Conservation (phyloP, 2,888 invertebrate species). For the Chirona hameri region DNA sequence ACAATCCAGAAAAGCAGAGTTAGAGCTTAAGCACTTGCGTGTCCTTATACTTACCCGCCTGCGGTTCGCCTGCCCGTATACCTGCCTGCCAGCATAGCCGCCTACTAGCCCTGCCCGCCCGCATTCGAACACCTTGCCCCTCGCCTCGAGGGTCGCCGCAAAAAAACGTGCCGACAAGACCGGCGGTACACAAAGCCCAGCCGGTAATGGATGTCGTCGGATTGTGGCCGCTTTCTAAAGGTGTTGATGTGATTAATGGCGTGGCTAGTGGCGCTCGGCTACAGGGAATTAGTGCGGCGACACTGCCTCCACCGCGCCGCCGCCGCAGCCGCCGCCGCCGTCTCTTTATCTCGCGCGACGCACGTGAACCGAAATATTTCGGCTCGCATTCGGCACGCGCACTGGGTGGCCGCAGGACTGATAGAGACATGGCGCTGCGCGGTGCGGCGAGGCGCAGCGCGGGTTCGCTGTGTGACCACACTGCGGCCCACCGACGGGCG, state of each 20-base stretch:
- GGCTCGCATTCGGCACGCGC: background rate
- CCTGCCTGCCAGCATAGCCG: background rate
- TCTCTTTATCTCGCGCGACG: background rate
- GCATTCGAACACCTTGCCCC: background rate
- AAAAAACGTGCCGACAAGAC: background rate
- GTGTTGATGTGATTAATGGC: slow-evolving; percentile 12
- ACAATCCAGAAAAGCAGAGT: too few species aligned
- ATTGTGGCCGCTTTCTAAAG: background rate
- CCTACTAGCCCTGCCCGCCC: background rate
- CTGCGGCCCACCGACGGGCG: background rate
- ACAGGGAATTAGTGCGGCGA: background rate
- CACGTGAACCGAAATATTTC: slow-evolving; percentile 4
- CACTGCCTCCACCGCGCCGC: background rate
- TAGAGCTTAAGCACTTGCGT: too few species aligned
- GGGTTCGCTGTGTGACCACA: background rate
- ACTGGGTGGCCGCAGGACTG: slow-evolving; percentile 6
- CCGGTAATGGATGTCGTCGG: slow-evolving; percentile 8
- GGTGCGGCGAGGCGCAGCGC: too few species aligned
- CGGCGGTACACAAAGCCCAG: background rate
- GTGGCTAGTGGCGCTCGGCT: background rate
- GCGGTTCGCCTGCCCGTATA: background rate
- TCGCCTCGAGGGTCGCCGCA: background rate
- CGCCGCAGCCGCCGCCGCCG: background rate
- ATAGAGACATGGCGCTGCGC: too few species aligned
- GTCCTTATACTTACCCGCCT: too few species aligned